Evolutionary conservation across 2,113 vertebrate genomes (phyloP), one percentile per base, ranked within the genome.

Genomic region (Lonchura striata): DNA sequence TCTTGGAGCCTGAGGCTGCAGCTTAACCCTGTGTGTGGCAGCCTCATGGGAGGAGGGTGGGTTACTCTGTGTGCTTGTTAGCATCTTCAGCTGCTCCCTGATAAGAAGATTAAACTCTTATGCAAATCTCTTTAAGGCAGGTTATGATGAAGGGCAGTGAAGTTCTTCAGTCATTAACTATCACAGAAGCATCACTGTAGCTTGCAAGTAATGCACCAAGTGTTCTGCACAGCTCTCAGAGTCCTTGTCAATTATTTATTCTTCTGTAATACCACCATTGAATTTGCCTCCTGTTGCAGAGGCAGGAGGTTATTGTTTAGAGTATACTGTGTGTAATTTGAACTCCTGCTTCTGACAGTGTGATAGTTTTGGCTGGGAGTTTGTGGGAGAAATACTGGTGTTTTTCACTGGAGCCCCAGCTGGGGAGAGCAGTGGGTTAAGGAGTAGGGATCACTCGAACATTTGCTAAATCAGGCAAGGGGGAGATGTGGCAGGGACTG

Each of bases 91-190:
- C 70, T 91, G 75, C 91, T 65, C 18, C 50, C 31, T 1, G 2
- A 1, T 95, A 92, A 96, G 89, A 71, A 65, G 94, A 95, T 95
- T 94, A 96, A 92, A 39, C 41, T 87, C 95, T 89, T 95, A 80
- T 1, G 30, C 78, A 94, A 37, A 65, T 91, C 59, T 85, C 50
- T 76, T 84, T 33, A 74, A 80, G 57, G 44, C 78, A 76, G 39
- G 83, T 72, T 39, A 14, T 61, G 42, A 53, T 76, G 78, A 84
- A 60, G 28, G 74, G 16, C 64, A 31, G 17, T 82, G 57, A 69
- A 64, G 35, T 81, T 82, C 49, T 70, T 86, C 35, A 81, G 49
- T 72, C n/a, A 5, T 28, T 30, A 60, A 3, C 68, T 66, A 5
- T 63, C n/a, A 63, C 44, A 46, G 69, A 71, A 84, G 71, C 53